These are phyloP conservation scores for Mormyrus iriodes DNA, from an alignment of 2,113 vertebrate species.

Conservation along the genomic window DNA sequence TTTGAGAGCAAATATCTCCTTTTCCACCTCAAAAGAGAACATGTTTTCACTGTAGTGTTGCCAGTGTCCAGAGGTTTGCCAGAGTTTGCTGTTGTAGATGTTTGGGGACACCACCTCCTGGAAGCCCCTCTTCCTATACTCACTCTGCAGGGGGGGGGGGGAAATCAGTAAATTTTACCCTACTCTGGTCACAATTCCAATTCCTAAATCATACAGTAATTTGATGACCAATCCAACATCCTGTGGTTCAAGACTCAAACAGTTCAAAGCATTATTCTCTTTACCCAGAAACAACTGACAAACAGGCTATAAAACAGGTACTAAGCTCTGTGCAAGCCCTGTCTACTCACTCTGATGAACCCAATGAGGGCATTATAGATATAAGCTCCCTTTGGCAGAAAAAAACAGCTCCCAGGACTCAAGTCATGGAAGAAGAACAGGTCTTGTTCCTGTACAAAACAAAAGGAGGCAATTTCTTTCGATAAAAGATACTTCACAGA, in stretches of 20 bases:
- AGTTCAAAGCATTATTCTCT: neutral
- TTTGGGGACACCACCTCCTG: conserved; percentile 95
- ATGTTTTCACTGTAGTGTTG: conserved; percentile 98
- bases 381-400: conserved; percentile 89
- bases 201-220: neutral
- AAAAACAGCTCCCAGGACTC: conserved; percentile 96
- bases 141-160: conserved; percentile 61
- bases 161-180: neutral
- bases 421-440: conserved; percentile 97
- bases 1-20: conserved; percentile 90
- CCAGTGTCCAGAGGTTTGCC: conserved; percentile 97
- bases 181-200: neutral
- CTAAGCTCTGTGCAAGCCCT: neutral
- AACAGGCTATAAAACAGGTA: neutral
- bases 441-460: conserved; percentile 80
- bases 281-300: neutral
- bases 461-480: neutral
- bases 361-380: conserved; percentile 87
- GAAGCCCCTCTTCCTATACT: conserved; percentile 88
- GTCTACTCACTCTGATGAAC: conserved; percentile 81
- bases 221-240: neutral
- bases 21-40: conserved; percentile 96
- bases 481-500: conserved; percentile 6
- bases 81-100: conserved; percentile 92
- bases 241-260: neutral